Evolutionary conservation across 2,113 vertebrate genomes (phyloP).

Genomic region (Etheostoma spectabile): DNA sequence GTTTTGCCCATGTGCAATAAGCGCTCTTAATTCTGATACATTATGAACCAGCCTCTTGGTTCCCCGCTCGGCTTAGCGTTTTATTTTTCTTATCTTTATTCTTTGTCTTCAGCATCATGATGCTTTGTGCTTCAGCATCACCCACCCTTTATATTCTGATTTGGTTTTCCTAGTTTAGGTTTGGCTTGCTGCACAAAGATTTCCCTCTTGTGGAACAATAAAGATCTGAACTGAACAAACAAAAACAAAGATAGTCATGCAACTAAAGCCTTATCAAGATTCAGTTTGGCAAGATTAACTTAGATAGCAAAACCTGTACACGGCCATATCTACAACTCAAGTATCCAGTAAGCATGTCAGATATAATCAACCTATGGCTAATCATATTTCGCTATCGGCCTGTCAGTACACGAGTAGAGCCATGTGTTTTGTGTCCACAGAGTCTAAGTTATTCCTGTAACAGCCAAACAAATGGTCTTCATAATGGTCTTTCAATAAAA

Average conservation of each 20-base stretch:
- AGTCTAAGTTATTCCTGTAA: background rate
- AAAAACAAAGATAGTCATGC: background rate
- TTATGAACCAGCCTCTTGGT: background rate
- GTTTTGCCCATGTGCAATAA: background rate
- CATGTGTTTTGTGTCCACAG: background rate
- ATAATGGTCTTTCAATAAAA: background rate
- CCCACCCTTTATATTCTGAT: background rate
- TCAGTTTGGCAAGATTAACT: background rate
- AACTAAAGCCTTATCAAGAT: background rate
- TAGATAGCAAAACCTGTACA: background rate
- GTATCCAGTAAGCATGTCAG: background rate
- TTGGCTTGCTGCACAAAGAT: no score
- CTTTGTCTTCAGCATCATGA: no score
- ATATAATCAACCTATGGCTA: background rate
- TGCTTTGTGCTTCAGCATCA: background rate
- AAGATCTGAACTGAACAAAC: background rate
- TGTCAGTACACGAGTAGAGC: background rate
- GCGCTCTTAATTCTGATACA: background rate
- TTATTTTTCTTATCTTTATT: background rate
- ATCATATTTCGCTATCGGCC: background rate
- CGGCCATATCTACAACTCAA: background rate
- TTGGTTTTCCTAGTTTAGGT: background rate
- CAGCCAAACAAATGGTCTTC: background rate
- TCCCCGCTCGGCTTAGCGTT: background rate
- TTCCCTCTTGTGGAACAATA: background rate